phyloP scores from a whole-genome alignment of 2,888 invertebrate genomes.

The Chaetogeoica ovagalla region DNA sequence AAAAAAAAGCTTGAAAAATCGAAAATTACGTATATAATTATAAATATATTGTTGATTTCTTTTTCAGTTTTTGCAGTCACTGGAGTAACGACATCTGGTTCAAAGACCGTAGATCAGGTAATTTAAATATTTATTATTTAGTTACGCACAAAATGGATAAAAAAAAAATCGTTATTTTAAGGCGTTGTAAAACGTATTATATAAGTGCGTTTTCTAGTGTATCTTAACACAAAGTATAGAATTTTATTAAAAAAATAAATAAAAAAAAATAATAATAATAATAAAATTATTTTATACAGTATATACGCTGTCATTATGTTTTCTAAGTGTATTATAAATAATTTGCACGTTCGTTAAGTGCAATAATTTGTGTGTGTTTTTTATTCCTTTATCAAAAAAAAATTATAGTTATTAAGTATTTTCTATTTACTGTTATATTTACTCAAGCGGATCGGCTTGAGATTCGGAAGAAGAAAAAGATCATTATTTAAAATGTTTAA shows the following conservation, averaged over 20 bases:
- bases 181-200: not conserved
- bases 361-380: too few relatives aligned
- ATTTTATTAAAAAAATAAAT: not conserved
- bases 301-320: not conserved
- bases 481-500: too few relatives aligned
- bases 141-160: not conserved
- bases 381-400: too few relatives aligned
- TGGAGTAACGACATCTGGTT: not conserved
- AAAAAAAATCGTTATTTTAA: not conserved
- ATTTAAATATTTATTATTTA: constrained; percentile 7
- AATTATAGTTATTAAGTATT: too few relatives aligned
- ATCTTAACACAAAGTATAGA: not conserved
- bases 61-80: constrained; percentile 43
- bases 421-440: not conserved
- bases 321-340: too few relatives aligned
- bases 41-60: constrained; percentile 15
- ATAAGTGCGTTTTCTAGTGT: not conserved
- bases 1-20: constrained; percentile 9
- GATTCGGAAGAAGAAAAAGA: not conserved
- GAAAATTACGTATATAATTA: not conserved
- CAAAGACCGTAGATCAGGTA: constrained; percentile 42
- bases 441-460: not conserved
- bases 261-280: too few relatives aligned
- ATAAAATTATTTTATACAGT: not conserved
- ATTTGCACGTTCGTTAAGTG: too few relatives aligned